phyloP scores from a whole-genome alignment of 2,888 invertebrate genomes.

The Drosophila ezoana region DNA sequence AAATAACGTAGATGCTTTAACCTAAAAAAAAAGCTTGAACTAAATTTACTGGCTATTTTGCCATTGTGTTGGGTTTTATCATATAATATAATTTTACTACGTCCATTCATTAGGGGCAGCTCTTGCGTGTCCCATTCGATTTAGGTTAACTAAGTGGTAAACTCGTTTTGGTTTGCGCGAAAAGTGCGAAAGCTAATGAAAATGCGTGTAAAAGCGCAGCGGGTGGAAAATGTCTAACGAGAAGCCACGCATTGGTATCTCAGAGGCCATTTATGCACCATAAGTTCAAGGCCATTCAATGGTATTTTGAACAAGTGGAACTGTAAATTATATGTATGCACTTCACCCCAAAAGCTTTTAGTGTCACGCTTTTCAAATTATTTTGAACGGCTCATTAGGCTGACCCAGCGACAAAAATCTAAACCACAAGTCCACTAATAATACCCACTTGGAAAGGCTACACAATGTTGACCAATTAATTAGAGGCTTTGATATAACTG shows the following conservation, averaged over 20 bases:
- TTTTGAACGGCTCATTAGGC: constrained; percentile 40
- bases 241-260: neutral
- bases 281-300: constrained; percentile 71
- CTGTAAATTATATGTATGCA: constrained; percentile 8
- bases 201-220: constrained; percentile 50
- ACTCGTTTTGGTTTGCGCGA: constrained; percentile 37
- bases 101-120: constrained; percentile 55
- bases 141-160: constrained; percentile 77
- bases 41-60: neutral
- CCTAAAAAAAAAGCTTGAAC: neutral
- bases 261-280: constrained; percentile 31
- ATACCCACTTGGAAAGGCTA: constrained; percentile 7
- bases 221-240: constrained; percentile 16
- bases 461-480: constrained; percentile 41
- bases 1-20: neutral
- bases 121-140: constrained; percentile 66
- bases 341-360: constrained; percentile 19
- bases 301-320: constrained; percentile 33
- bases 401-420: constrained; percentile 26
- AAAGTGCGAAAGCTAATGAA: constrained; percentile 65
- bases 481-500: constrained; percentile 30
- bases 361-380: constrained; percentile 54
- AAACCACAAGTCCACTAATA: constrained; percentile 32
- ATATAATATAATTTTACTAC: constrained; percentile 45
- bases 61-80: constrained; percentile 35